These are phyloP conservation scores for Cyanoliseus patagonus DNA, from an alignment of 2,113 vertebrate genomes.

Conservation along the genomic window DNA sequence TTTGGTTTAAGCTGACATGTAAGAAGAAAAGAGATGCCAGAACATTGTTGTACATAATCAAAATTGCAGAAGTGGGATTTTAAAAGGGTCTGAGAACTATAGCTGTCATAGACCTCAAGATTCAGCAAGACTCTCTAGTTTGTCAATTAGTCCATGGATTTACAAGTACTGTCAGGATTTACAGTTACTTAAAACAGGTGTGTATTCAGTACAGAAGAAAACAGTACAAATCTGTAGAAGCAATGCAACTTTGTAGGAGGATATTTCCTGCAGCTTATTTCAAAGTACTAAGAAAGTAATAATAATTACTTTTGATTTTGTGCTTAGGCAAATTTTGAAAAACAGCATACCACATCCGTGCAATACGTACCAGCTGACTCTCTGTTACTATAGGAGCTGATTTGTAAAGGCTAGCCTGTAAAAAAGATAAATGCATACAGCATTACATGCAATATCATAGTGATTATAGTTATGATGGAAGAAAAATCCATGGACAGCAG, in stretches of 20 bases:
- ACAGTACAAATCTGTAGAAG: not conserved
- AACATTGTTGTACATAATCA: not conserved
- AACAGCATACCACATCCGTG: not conserved
- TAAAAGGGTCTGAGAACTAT: not conserved
- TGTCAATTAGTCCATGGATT: not conserved
- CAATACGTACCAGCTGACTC: constrained; percentile 73
- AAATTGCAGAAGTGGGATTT: not conserved
- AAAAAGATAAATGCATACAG: constrained; percentile 8
- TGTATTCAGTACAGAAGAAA: not conserved
- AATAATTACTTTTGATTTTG: not conserved
- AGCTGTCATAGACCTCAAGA: not conserved
- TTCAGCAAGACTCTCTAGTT: not conserved
- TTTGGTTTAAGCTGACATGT: not conserved
- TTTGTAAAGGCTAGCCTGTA: constrained; percentile 83
- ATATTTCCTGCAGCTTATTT: not conserved
- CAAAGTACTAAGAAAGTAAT: not conserved
- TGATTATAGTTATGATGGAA: not conserved
- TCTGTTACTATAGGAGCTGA: constrained; percentile 53
- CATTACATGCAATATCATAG: not conserved
- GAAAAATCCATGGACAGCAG: not conserved
- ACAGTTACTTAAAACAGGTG: not conserved
- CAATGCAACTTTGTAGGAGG: not conserved
- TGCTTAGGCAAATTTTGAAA: not conserved
- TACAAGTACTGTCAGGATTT: not conserved
- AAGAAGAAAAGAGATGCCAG: not conserved